These are phyloP conservation scores for Caenorhabditis latens DNA, from an alignment of 1,140 invertebrate genomes.

Conservation along the genomic window DNA sequence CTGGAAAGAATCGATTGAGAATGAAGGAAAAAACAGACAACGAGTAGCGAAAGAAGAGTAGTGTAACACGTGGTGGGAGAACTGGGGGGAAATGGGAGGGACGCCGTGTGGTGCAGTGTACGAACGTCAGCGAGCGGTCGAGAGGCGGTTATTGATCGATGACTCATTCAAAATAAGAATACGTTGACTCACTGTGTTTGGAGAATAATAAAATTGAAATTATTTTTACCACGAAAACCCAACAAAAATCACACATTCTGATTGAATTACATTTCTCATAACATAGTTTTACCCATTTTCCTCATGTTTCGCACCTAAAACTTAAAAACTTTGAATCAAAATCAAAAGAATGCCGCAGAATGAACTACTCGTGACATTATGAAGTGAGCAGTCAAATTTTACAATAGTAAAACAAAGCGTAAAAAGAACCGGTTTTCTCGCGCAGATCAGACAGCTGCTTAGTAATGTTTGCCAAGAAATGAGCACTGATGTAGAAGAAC, in stretches of 20 bases:
- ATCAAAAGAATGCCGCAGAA: no score
- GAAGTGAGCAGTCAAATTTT: not conserved
- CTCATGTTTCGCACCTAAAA: no score
- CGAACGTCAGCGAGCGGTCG: constrained; percentile 21
- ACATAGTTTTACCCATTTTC: no score
- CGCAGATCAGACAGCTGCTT: not conserved
- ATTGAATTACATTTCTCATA: no score
- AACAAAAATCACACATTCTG: no score
- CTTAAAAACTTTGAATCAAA: no score
- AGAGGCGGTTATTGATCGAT: constrained; percentile 31
- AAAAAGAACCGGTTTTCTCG: not conserved
- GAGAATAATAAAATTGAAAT: no score
- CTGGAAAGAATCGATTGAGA: not conserved
- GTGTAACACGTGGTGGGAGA: not conserved
- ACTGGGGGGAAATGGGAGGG: not conserved
- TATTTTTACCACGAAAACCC: no score
- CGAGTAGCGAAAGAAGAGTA: not conserved
- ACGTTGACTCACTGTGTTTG: not conserved
- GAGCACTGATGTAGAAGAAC: no score
- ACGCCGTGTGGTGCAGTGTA: not conserved
- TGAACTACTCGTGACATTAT: no score
- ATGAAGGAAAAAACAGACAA: not conserved
- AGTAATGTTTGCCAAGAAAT: no score
- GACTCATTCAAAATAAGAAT: not conserved
- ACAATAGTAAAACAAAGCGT: not conserved